Evolutionary conservation across 2,888 invertebrate genomes (phyloP), one percentile per base, ranked within the genome.

Genomic region (Autographa gamma): DNA sequence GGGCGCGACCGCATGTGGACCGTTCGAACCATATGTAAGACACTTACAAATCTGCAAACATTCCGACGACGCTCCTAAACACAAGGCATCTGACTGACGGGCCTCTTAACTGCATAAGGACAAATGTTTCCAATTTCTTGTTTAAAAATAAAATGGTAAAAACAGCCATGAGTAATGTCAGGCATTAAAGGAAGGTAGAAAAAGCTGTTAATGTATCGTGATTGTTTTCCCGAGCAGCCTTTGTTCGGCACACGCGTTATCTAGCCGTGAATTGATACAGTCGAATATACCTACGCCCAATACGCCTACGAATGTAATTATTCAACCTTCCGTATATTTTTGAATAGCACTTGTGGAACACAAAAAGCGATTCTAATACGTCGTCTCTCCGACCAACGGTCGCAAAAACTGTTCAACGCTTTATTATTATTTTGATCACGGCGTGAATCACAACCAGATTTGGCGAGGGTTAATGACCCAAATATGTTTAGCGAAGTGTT

Each of bases 401-500:
- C 87, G 83, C 94, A 95, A 95, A 95, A 95, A 95, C 93, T 93
- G 91, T 92, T 93, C 89, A 88, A 91, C 88, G 89, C 91, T 93
- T 92, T 93, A 94, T 93, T 93, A 94, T 94, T 93, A 95, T 94
- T 94, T 91, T 93, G 93, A 91, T 93, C 93, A 92, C 90, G 89
- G 85, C 86, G 93, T 95, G 95, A 95, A 95, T 95, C 95, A 95
- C 93, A 93, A 93, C 92, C 92, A 93, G 94, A 95, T 94, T 95
- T 92, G 93, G 92, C 88, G 87, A 93, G 94, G 95, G 95, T 95
- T 93, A 95, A 94, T 94, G 94, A 95, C 95, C 95, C 88, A 94
- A 94, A 95, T 95, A 91, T 93, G 93, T 93, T 94, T 92, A 91
- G 93, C 92, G 88, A 92, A 93, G 89, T 93, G 89, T 92, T 94